Base-by-base conservation (phyloP, 1,140 invertebrate genomes). In the Ostrea edulis region DNA sequence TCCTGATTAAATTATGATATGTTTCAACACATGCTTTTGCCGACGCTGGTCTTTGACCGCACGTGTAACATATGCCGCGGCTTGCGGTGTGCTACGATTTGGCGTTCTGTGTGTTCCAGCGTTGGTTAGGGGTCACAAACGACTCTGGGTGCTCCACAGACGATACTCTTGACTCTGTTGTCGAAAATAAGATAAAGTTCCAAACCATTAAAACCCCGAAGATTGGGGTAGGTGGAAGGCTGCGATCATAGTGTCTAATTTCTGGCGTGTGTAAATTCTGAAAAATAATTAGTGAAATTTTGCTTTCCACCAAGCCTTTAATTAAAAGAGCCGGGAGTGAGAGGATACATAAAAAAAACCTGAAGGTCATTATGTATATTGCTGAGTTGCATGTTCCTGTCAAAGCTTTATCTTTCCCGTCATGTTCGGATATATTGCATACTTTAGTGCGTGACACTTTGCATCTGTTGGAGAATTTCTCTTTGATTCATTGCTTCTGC, bases 1-100 rank as follows among this genome's bases (percentile, higher is more conserved):
- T 25, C 68, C 68, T 77, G 68, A 77, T 77, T 77, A 77, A 77
- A 77, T 77, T 77, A 77, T 77, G 68, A 77, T 77, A 77, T 77
- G 68, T 77, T 77, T 77, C 68, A 77, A 77, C 68, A 77, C 68
- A 77, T 77, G 68, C 68, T 77, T 77, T 77, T 25, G 68, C 68
- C 68, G 68, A 12, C 68, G 25, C 68, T 77, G 68, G 25, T 77
- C 29, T 77, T 77, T 77, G 68, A 77, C 68, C 68, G 68, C 68
- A 77, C 68, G 68, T 77, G 68, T 77, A 77, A 77, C 68, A 77
- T 77, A 77, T 77, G 68, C 68, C 29, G 29, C 68, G 68, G 29
- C 25, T 35, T 77, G 68, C 8, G 29, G 29, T 9, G 25, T 35
- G 29, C 68, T 25, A 77, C 25, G 9, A 25, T 35, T 29, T 29